Evolutionary conservation across 2,888 invertebrate genomes (phyloP).

Genomic region (Orchestes rusci): DNA sequence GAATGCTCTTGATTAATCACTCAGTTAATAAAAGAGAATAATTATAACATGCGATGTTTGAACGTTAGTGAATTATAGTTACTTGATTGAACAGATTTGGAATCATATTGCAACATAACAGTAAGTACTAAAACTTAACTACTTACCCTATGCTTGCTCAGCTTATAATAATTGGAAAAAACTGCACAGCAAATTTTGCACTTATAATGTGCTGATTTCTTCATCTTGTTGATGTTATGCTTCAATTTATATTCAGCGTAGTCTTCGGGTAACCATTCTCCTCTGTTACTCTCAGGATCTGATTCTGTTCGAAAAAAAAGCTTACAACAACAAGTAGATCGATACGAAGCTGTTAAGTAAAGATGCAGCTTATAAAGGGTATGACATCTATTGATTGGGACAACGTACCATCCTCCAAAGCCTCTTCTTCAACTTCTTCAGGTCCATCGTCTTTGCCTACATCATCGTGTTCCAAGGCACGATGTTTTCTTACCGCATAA

Average conservation of each 20-base stretch:
- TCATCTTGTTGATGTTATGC: conserved; percentile 28
- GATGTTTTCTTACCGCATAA: conserved; percentile 33
- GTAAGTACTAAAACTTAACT: background rate
- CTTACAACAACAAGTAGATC: no score
- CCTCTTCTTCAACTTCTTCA: no score
- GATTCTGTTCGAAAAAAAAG: conserved; percentile 7
- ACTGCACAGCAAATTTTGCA: conserved; percentile 39
- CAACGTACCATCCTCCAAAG: no score
- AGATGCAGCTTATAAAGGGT: no score
- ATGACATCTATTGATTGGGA: no score
- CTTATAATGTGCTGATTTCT: conserved; percentile 25
- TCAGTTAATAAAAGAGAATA: background rate
- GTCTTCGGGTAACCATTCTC: conserved; percentile 33
- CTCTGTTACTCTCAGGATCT: conserved; percentile 27
- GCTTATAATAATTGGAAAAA: conserved; percentile 33
- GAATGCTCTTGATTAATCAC: no score
- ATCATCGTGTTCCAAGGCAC: conserved; percentile 15
- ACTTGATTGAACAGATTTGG: background rate
- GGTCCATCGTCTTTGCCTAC: conserved; percentile 10
- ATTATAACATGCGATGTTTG: background rate
- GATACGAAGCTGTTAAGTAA: no score
- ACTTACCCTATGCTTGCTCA: conserved; percentile 34
- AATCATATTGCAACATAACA: no score
- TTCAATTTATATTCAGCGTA: conserved; percentile 32
- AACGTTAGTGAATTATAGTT: background rate